Evolutionary conservation across 92 coral and sea anemone genomes (phyloP), one percentile per base, ranked within the genome.

Genomic region (Muricea muricata): DNA sequence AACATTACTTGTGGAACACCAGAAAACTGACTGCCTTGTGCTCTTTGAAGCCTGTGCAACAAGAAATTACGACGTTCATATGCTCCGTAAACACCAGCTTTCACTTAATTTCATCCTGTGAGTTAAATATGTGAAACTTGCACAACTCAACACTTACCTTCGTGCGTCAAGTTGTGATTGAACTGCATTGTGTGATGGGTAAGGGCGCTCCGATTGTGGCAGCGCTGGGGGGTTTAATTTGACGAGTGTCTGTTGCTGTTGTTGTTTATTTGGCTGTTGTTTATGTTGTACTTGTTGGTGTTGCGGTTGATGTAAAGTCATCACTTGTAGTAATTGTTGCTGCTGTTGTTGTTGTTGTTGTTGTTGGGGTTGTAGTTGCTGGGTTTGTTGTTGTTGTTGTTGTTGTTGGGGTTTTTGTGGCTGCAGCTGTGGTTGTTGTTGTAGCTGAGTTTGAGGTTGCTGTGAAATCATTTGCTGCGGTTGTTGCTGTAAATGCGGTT

Each of bases 321-420:
- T 83, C 6, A 42, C 66, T 20, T 86, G 90, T 80, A 55, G 93
- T 66, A 63, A 79, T 26, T 81, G 93, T 6, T 82, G 92, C 15
- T 84, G 82, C 3, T 84, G 55, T 20, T 87, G 84, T 46, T 88
- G 87, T 25, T 63, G 70, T 39, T 63, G 70, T 41, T 40, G 83
- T 78, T 65, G 83, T 78, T 79, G 33, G 41, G 31, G 48, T 63
- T 34, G 84, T 63, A 47, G 82, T 20, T 76, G 82, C 25, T 87
- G 87, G 13, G 83, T 94, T 26, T 81, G 91, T 78, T 90, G 97
- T 57, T 93, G 97, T 42, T 83, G 86, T 45, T 79, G 82, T 28
- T 76, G 84, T 29, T 92, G 95, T 21, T 85, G 86, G 42, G 92
- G 98, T 60, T 92, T 94, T 12, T 72, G 60, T 18, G 29, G 75